Evolutionary conservation across 2,888 invertebrate species (phyloP).

Genomic region (Synergus itoensis): DNA sequence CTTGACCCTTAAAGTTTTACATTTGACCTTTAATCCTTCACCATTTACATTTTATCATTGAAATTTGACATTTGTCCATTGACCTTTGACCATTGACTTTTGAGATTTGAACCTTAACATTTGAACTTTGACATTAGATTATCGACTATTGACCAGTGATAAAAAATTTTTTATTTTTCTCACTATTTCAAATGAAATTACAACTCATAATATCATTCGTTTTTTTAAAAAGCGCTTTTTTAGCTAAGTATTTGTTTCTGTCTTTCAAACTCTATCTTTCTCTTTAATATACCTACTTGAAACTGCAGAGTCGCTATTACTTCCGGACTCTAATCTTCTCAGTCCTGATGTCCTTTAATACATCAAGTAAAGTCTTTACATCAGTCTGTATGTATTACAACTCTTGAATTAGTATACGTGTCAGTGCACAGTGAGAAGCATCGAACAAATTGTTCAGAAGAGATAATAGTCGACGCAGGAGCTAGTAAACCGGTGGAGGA

Average conservation of each 20-base stretch:
- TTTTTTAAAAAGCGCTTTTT: too few species aligned
- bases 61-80: too few species aligned
- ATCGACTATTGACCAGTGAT: too few species aligned
- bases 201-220: too few species aligned
- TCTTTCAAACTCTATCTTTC: neutral
- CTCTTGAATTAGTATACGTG: neutral
- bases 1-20: too few species aligned
- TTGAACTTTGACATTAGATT: too few species aligned
- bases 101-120: too few species aligned
- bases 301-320: neutral
- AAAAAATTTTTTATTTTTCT: too few species aligned
- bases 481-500: neutral
- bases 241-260: neutral
- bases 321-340: neutral
- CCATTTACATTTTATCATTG: too few species aligned
- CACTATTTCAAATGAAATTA: too few species aligned
- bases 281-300: neutral
- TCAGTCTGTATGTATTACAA: neutral
- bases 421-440: neutral
- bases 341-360: neutral
- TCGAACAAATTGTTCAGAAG: slow-evolving; percentile 15
- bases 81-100: too few species aligned
- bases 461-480: neutral
- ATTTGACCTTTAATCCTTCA: too few species aligned
- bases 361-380: neutral